Evolutionary conservation across 2,888 invertebrate species (phyloP), one percentile per base, ranked within the genome.

Genomic region (Ariolimax columbianus): DNA sequence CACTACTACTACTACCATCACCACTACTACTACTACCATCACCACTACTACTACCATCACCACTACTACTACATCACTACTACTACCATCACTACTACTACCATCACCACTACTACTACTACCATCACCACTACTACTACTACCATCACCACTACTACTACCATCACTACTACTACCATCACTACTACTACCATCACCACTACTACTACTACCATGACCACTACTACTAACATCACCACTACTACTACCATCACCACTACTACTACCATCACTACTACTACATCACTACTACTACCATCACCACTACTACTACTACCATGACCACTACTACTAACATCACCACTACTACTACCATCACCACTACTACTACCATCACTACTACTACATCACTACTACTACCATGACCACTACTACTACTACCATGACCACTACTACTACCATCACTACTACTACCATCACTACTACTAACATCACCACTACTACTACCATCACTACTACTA

Each of bases 81-180:
- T n/a, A n/a, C n/a, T n/a, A 55, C 55, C 30, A 70, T 33, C 30
- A 70, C 70, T 75, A 43, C 75, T 75, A 43, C 75, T 75, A 43
- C 75, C 43, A 75, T 43, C 43, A 75, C 75, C n/a, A 70, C 33
- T 70, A 70, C 70, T 70, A 70, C 70, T 75, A 75, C 75, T 75
- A 75, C 75, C 43, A 75, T 43, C 43, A 75, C 75, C 43, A 75
- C 75, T 75, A 43, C 75, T 75, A 75, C 75, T 75, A 75, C 75
- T 75, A 75, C 75, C 43, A 75, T 43, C 43, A 75, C 75, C 43
- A 75, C 75, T 75, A 75, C 75, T 75, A 75, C 75, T 75, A 75
- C 75, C 43, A 75, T 43, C 43, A 43, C 75, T 75, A 75, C 75
- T 40, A 75, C 75, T 75, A 75, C 75, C 43, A 75, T 36, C 43